These are phyloP conservation scores for Collichthys lucidus DNA, from an alignment of 2,113 vertebrate species.

Conservation along the genomic window DNA sequence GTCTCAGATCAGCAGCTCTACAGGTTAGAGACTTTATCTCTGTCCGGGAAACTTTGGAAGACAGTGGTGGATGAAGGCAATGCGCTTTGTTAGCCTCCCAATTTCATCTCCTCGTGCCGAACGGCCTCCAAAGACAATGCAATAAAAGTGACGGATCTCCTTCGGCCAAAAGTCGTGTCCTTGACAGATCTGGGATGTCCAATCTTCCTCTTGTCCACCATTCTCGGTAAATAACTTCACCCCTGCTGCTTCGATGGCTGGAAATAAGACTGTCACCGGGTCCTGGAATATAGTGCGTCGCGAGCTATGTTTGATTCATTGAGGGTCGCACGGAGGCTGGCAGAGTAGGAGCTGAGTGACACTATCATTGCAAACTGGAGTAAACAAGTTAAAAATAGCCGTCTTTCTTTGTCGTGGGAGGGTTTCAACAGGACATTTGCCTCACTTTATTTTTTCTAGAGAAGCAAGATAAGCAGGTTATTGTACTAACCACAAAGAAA, in stretches of 20 bases:
- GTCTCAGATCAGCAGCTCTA: conserved; percentile 15
- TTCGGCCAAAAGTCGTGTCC: conserved; percentile 56
- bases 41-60: conserved; percentile 1
- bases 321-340: conserved; percentile 40
- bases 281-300: conserved; percentile 36
- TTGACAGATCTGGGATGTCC: conserved; percentile 72
- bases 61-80: conserved; percentile 38
- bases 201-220: conserved; percentile 56
- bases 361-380: conserved; percentile 59
- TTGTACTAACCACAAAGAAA: not conserved
- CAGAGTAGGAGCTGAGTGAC: conserved; percentile 59
- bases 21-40: conserved; percentile 35
- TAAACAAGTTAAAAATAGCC: conserved; percentile 68
- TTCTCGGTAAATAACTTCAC: conserved; percentile 62
- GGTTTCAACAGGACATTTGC: not conserved
- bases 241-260: conserved; percentile 40
- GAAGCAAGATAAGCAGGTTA: not conserved
- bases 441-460: not conserved
- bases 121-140: conserved; percentile 62
- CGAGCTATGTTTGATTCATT: conserved; percentile 65
- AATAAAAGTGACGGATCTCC: conserved; percentile 63
- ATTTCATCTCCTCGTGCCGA: conserved; percentile 40
- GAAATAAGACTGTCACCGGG: conserved; percentile 71
- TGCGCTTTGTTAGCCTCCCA: conserved; percentile 7
- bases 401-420: conserved; percentile 9